These are phyloP conservation scores for Pseudomyrmex cubaensis DNA, from an alignment of 1,140 invertebrate genomes.

Conservation along the genomic window DNA sequence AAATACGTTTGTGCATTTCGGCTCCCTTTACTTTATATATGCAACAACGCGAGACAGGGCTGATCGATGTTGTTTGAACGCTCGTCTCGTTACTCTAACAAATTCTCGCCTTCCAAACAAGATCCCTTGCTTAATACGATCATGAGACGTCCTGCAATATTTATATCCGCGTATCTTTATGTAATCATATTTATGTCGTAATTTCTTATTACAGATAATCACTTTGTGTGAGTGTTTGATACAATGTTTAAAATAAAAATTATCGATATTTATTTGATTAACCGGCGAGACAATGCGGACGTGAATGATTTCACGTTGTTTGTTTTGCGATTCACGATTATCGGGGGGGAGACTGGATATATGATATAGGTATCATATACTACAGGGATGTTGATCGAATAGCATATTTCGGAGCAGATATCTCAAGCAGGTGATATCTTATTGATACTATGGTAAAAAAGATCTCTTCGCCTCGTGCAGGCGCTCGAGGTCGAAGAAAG, in stretches of 20 bases:
- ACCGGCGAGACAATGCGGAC: background rate
- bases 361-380: slow-evolving; percentile 17
- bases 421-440: slow-evolving; percentile 74
- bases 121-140: background rate
- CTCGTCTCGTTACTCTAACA: slow-evolving; percentile 9
- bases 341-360: background rate
- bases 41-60: background rate
- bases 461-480: slow-evolving; percentile 20
- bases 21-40: slow-evolving; percentile 10
- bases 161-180: background rate
- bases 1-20: slow-evolving; percentile 55
- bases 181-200: background rate
- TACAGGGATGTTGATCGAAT: slow-evolving; percentile 33
- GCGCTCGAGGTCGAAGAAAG: slow-evolving; percentile 65
- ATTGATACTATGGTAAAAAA: slow-evolving; percentile 67
- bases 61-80: slow-evolving; percentile 1
- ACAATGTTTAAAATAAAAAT: background rate
- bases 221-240: background rate
- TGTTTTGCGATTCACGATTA: slow-evolving; percentile 24
- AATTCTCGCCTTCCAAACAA: background rate
- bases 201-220: background rate
- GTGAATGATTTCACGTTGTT: background rate
- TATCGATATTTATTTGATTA: background rate
- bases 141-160: background rate
- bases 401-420: slow-evolving; percentile 67